A percentile compares a stretch with the other conserved stretches of the same genome.
These are phyloP conservation scores for Cabera pusaria DNA, from an alignment of 2,888 invertebrate genomes.

Conservation along the genomic window DNA sequence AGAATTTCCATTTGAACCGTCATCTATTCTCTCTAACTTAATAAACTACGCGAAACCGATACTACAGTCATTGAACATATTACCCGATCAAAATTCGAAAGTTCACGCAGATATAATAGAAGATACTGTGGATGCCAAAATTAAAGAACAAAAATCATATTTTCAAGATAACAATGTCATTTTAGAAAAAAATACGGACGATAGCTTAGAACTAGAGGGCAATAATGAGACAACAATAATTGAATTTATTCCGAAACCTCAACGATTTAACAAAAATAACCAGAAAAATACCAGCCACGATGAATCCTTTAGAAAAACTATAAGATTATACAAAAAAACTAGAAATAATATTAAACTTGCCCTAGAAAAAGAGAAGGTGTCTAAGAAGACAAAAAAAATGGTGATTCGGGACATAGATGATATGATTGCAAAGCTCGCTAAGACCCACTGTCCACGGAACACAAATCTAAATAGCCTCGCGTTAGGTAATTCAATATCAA, in stretches of 20 bases:
- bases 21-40: constrained; percentile 36
- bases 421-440: constrained; percentile 48
- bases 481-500: no score
- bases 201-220: constrained; percentile 38
- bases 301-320: constrained; percentile 36
- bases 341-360: constrained; percentile 45
- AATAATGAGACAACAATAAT: constrained; percentile 55
- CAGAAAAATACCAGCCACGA: no score
- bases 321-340: constrained; percentile 52
- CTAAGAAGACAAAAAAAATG: constrained; percentile 44
- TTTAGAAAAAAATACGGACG: constrained; percentile 25
- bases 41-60: constrained; percentile 45
- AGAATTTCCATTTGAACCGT: no score
- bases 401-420: constrained; percentile 53
- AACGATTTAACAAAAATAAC: constrained; percentile 1
- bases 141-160: constrained; percentile 43
- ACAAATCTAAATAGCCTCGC: no score
- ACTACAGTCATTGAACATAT: constrained; percentile 26
- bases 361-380: constrained; percentile 48
- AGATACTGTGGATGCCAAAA: constrained; percentile 38
- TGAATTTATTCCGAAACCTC: constrained; percentile 44
- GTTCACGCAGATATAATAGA: no score
- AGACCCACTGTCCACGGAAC: constrained; percentile 41
- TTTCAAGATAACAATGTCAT: constrained; percentile 46
- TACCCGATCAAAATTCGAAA: not conserved